These are phyloP conservation scores for Oreohelix idahoensis DNA, from an alignment of 1,140 invertebrate species.

Conservation along the genomic window DNA sequence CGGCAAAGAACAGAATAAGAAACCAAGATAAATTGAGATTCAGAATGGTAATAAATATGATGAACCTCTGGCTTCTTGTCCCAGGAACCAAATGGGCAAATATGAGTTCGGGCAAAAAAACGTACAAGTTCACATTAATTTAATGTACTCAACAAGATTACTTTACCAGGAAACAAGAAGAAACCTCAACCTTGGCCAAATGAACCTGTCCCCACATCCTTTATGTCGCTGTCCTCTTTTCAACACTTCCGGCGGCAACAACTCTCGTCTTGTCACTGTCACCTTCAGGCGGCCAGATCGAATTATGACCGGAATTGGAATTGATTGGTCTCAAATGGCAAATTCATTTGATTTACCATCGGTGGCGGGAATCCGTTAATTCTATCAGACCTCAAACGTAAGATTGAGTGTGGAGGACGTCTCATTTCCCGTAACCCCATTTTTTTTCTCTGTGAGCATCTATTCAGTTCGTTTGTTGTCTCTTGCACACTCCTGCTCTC, in stretches of 20 bases:
- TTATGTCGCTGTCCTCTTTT: not conserved
- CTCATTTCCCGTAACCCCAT: not conserved
- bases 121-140: not conserved
- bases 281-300: constrained; percentile 20
- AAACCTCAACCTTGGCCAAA: not conserved
- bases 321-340: constrained; percentile 42
- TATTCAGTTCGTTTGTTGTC: not conserved
- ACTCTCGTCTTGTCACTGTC: constrained; percentile 26
- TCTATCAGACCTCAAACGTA: constrained; percentile 44
- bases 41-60: not conserved
- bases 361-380: constrained; percentile 21
- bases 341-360: constrained; percentile 40
- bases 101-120: not conserved
- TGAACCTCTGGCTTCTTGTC: not conserved
- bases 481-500: not conserved
- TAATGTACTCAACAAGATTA: not conserved
- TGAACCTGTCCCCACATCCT: constrained; percentile 4
- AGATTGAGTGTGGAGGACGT: constrained; percentile 34
- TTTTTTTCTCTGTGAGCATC: not conserved
- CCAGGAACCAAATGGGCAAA: not conserved
- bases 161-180: not conserved
- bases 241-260: not conserved
- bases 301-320: constrained; percentile 42
- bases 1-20: not conserved
- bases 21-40: not conserved